Evolutionary conservation across 1,140 invertebrate genomes (phyloP).

Genomic region (Dendrolimus punctatus): DNA sequence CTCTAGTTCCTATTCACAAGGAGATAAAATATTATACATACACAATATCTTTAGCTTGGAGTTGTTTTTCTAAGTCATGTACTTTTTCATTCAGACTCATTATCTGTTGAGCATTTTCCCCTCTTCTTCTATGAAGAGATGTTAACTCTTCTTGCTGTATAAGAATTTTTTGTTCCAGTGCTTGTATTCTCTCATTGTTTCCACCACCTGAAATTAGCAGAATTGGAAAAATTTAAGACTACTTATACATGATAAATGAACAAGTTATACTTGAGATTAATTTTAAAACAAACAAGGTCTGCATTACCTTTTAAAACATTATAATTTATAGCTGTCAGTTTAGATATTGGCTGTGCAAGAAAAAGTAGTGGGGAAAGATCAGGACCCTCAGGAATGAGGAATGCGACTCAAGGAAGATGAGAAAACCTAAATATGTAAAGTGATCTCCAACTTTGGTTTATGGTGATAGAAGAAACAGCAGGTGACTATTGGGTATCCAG

Average conservation of each 20-base stretch:
- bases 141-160: conserved; percentile 94
- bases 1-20: neutral
- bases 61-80: conserved; percentile 87
- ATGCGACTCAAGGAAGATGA: too few species aligned
- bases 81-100: conserved; percentile 90
- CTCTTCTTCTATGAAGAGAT: conserved; percentile 88
- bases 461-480: too few species aligned
- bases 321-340: too few species aligned
- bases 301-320: too few species aligned
- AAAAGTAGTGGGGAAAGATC: too few species aligned
- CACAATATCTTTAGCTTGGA: conserved; percentile 82
- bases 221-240: conserved; percentile 8
- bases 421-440: too few species aligned
- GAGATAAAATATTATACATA: conserved; percentile 56
- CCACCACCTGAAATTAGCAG: conserved; percentile 34
- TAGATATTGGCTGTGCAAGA: too few species aligned
- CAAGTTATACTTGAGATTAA: too few species aligned
- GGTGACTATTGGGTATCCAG: too few species aligned
- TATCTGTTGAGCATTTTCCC: conserved; percentile 94
- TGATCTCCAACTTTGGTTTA: too few species aligned
- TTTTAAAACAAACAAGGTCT: too few species aligned
- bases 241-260: neutral
- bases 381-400: too few species aligned
- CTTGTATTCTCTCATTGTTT: conserved; percentile 72
- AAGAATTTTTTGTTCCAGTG: conserved; percentile 88